Evolutionary conservation across 2,113 vertebrate genomes (phyloP).

Genomic region (Ptyas mucosa): DNA sequence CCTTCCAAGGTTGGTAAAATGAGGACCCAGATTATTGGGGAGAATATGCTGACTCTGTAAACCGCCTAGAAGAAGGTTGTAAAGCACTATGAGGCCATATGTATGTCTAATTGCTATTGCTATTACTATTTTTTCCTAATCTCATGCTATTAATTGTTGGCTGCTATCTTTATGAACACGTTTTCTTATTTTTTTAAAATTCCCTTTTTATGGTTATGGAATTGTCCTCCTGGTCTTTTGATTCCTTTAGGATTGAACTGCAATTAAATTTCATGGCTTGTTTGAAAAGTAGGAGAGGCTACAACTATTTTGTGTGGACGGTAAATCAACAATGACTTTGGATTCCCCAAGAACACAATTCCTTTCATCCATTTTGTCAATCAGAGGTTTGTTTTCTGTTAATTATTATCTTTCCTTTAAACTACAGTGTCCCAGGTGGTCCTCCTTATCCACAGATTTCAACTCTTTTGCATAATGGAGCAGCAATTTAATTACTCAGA

Average conservation of each 20-base stretch:
- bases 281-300: background rate
- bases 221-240: background rate
- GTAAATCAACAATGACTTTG: background rate
- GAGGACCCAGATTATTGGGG: too few species aligned
- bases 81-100: too few species aligned
- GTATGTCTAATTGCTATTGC: too few species aligned
- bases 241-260: background rate
- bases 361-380: background rate
- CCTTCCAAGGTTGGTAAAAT: too few species aligned
- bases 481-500: background rate
- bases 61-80: too few species aligned
- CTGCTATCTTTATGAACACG: too few species aligned
- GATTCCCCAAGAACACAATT: background rate
- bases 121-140: too few species aligned
- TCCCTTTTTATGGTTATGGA: background rate
- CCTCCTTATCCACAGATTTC: background rate
- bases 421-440: background rate
- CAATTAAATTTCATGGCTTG: background rate
- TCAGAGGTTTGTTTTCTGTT: background rate
- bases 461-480: background rate
- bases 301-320: background rate
- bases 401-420: background rate
- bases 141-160: too few species aligned
- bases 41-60: too few species aligned
- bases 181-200: background rate